phyloP scores from a whole-genome alignment of 2,113 vertebrate genomes.

The Dasyurus viverrinus region DNA sequence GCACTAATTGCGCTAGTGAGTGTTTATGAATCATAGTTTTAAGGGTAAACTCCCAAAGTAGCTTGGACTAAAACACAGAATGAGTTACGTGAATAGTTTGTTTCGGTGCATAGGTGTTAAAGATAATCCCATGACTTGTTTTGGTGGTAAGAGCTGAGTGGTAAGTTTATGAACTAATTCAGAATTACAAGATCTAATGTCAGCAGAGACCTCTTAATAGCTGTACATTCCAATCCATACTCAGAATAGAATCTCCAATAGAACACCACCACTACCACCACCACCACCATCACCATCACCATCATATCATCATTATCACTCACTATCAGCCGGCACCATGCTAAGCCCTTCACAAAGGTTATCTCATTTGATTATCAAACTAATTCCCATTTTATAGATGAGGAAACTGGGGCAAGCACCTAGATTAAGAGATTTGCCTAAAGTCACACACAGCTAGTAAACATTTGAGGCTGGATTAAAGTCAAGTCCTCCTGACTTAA shows the following conservation, averaged over 20 bases:
- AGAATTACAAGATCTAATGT: not conserved
- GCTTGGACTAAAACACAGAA: not conserved
- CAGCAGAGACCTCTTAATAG: not conserved
- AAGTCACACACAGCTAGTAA: not conserved
- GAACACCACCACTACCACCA: not conserved
- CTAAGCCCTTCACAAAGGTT: not conserved
- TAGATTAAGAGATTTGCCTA: not conserved
- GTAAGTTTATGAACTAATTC: not conserved
- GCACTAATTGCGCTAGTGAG: not conserved
- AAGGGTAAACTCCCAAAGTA: not conserved
- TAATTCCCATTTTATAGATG: not conserved
- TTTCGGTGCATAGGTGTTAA: not conserved
- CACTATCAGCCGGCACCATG: not conserved
- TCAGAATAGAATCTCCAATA: not conserved
- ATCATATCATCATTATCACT: not conserved
- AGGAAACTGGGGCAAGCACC: not conserved
- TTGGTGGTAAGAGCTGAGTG: not conserved
- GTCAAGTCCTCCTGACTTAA: not conserved
- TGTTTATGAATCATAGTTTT: not conserved
- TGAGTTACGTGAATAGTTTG: not conserved
- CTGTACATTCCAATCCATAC: not conserved
- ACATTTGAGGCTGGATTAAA: not conserved
- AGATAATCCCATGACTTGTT: not conserved
- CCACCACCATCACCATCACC: not conserved
- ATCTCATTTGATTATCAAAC: not conserved